Evolutionary conservation across 1,140 invertebrate species (phyloP).

Genomic region (Temnothorax longispinosus): DNA sequence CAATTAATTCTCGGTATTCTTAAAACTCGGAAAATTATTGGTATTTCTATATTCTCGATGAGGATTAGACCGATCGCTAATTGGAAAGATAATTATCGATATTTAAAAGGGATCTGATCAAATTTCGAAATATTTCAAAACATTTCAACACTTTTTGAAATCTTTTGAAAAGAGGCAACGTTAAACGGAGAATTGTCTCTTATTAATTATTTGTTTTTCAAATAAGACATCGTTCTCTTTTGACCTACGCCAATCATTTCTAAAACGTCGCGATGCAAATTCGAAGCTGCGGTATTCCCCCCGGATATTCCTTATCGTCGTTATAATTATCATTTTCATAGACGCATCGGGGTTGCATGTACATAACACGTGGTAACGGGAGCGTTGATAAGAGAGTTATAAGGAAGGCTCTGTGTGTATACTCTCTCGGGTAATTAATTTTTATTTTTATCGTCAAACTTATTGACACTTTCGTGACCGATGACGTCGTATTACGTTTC

Average conservation of each 20-base stretch:
- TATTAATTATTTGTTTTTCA: neutral
- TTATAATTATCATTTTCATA: neutral
- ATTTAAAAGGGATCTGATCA: neutral
- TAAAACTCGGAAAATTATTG: neutral
- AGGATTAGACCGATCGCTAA: neutral
- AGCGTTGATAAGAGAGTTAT: slow-evolving; percentile 20
- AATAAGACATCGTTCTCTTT: neutral
- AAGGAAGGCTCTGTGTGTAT: neutral
- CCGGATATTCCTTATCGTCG: neutral
- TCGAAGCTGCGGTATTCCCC: neutral
- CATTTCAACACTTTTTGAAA: neutral
- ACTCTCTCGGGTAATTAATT: slow-evolving; percentile 21
- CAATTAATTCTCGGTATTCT: neutral
- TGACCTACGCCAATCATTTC: neutral
- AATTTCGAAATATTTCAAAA: neutral
- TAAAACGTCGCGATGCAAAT: neutral
- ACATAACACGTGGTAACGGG: neutral
- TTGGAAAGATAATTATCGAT: neutral
- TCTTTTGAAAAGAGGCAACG: neutral
- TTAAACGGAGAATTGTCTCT: neutral
- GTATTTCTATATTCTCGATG: neutral
- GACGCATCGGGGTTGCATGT: neutral
- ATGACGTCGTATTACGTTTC: slow-evolving; percentile 6
- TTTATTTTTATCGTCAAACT: slow-evolving; percentile 28
- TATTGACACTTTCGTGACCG: slow-evolving; percentile 38